phyloP scores from a whole-genome alignment of 2,888 invertebrate species.

The Glyphotaelius pellucidus region DNA sequence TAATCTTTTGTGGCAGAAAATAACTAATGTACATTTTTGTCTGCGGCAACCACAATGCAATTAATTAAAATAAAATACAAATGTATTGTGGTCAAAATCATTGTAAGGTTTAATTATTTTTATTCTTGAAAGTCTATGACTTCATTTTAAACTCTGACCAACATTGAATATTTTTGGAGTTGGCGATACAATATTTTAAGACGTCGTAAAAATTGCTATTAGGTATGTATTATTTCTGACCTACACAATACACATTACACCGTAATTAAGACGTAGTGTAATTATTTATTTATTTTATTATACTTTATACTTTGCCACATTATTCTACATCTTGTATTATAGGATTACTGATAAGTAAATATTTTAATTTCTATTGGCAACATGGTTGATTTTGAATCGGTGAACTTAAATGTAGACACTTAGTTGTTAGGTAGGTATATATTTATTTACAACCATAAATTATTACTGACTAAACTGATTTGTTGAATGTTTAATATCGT shows the following conservation, averaged over 20 bases:
- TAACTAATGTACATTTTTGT: not conserved
- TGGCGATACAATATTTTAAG: not conserved
- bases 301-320: conserved; percentile 37
- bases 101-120: too few relatives aligned
- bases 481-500: not conserved
- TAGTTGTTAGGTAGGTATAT: not conserved
- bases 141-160: not conserved
- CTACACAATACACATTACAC: not conserved
- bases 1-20: not conserved
- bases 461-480: not conserved
- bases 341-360: conserved; percentile 7
- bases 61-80: not conserved
- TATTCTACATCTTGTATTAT: conserved; percentile 20
- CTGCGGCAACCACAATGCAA: not conserved
- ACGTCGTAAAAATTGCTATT: not conserved
- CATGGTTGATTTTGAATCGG: conserved; percentile 23
- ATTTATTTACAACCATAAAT: conserved; percentile 15
- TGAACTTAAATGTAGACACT: conserved; percentile 9
- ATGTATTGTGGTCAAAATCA: too few relatives aligned
- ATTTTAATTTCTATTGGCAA: conserved; percentile 34
- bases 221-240: not conserved
- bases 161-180: not conserved
- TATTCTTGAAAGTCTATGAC: not conserved
- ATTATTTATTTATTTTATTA: not conserved
- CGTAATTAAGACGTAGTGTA: not conserved